Evolutionary conservation across 2,113 vertebrate species (phyloP), one percentile per base, ranked within the genome.

Genomic region (Cettia cetti): DNA sequence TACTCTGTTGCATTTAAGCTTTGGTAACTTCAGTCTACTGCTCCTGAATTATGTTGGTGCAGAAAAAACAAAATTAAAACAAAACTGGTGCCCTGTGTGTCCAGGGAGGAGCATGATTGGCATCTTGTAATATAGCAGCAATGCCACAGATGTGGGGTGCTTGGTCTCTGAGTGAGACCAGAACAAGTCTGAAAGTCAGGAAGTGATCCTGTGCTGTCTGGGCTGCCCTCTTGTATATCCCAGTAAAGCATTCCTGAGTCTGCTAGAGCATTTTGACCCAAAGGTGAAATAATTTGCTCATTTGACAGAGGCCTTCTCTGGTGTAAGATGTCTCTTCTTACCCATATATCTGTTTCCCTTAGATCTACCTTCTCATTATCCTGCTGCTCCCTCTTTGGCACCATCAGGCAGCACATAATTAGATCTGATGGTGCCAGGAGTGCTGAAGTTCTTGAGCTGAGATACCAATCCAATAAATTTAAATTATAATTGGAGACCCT

Each of bases 71-170:
- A 61, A 79, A 71, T 16, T 35, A 40, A 78, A 82, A 68, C 9
- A 83, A 31, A 70, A 64, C 5, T 26, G 17, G 10, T 60, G 33
- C 3, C 19, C 24, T 2, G 1, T 9, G 2, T 9, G 17, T n/a
- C 52, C 56, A 53, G n/a, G 7, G 6, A 33, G 30, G 30, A 75
- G 21, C 39, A 52, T 9, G 30, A 56, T 1, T 69, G 3, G 33
- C 35, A 22, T 49, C 9, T 20, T 40, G 31, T 19, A 10, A 27
- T 30, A 47, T 11, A 35, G 31, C 7, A 64, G 50, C 15, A 61
- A 75, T 10, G 8, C 28, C 17, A 4, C 15, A 69, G 19, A 49
- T 60, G 23, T 0, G 0, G 47, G 23, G 15, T 22, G 18, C 13
- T 47, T 7, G 0, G 17, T 59, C 21, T 78, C 30, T 21, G 8